A percentile compares a stretch with the other conserved stretches of the same genome.
These are phyloP conservation scores for Girardinus metallicus DNA, from an alignment of 2,797 vertebrate species.

Conservation along the genomic window DNA sequence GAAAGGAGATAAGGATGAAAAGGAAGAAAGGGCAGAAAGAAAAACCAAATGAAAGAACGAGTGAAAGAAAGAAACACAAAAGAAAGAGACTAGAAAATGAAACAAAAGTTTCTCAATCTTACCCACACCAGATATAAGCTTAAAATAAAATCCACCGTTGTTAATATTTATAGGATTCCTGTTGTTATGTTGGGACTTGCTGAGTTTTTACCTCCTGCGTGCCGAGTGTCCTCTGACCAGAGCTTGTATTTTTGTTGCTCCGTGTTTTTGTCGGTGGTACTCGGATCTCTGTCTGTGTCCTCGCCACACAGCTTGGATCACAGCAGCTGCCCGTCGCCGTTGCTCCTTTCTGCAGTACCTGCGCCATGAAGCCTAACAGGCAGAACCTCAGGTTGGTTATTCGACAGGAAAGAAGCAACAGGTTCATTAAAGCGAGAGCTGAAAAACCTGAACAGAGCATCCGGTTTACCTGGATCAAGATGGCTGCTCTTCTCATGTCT, in stretches of 20 bases:
- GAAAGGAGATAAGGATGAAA: neutral
- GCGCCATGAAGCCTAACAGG: conserved; percentile 85
- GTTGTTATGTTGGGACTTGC: neutral
- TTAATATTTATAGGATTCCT: neutral
- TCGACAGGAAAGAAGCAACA: neutral
- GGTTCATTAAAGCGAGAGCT: neutral
- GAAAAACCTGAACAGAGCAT: neutral
- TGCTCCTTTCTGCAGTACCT: conserved; percentile 73
- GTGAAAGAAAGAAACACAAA: neutral
- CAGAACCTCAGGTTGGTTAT: neutral
- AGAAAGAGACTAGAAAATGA: neutral
- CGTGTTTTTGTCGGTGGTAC: conserved; percentile 69
- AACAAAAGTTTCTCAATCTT: neutral
- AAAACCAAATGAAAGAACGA: neutral
- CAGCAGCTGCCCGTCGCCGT: conserved; percentile 72
- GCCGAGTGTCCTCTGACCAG: conserved; percentile 88
- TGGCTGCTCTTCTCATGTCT: conserved; percentile 81
- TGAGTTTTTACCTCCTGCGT: conserved; percentile 82
- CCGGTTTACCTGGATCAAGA: conserved; percentile 87
- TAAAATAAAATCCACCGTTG: neutral
- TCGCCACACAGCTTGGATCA: conserved; percentile 89
- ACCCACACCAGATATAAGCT: neutral
- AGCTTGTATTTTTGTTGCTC: conserved; percentile 87
- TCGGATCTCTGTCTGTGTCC: conserved; percentile 76
- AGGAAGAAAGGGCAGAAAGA: neutral